Conservation (phyloP, 2,113 vertebrate genomes). For the Pedionomus torquatus region DNA sequence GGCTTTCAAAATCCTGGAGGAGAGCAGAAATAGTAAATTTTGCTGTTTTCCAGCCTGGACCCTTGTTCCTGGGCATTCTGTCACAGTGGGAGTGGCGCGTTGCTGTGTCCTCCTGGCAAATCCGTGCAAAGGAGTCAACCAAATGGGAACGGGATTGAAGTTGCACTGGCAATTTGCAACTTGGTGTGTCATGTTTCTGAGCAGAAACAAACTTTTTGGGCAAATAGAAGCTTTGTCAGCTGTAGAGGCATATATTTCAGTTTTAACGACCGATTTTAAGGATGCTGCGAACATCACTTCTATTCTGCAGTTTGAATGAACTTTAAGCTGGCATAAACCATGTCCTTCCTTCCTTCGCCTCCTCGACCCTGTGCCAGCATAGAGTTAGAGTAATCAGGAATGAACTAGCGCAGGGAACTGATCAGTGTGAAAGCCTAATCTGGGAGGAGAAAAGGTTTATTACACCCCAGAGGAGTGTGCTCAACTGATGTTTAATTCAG, state of each 20-base stretch:
- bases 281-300: not conserved
- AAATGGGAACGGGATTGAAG: not conserved
- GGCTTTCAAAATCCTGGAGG: not conserved
- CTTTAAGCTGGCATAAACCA: not conserved
- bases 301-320: not conserved
- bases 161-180: not conserved
- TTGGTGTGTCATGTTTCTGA: not conserved
- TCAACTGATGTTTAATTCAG: not conserved
- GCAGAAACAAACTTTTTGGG: not conserved
- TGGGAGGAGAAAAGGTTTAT: not conserved
- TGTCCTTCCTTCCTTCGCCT: not conserved
- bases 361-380: not conserved
- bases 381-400: not conserved
- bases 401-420: not conserved
- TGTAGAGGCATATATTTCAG: not conserved
- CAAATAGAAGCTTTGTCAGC: not conserved
- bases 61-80: not conserved
- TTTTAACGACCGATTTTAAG: not conserved
- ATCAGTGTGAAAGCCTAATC: not conserved
- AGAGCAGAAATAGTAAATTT: not conserved
- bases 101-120: not conserved
- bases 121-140: not conserved
- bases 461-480: not conserved
- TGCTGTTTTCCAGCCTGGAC: not conserved
- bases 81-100: accelerated